Conservation (phyloP, 2,888 invertebrate genomes). For the Sialis lutaria region DNA sequence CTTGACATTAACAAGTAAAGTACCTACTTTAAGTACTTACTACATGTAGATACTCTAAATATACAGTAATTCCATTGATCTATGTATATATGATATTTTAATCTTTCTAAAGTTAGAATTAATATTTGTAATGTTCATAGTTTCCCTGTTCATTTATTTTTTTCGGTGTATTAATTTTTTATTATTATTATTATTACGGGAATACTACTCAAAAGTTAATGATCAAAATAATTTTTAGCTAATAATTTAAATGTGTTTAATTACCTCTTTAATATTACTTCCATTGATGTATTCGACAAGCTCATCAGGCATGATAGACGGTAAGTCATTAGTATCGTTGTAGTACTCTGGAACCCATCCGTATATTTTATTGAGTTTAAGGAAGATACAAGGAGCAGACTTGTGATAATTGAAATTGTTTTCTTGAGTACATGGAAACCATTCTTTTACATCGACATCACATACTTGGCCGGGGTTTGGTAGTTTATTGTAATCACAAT, state of each 20-base stretch:
- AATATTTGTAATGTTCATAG: no score
- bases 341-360: slow-evolving; percentile 78
- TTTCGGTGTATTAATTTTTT: no score
- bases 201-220: neutral
- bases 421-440: slow-evolving; percentile 66
- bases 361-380: slow-evolving; percentile 91
- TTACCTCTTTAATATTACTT: neutral
- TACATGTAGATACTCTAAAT: no score
- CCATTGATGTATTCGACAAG: slow-evolving; percentile 47
- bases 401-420: slow-evolving; percentile 81
- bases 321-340: slow-evolving; percentile 49
- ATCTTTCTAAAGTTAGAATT: no score
- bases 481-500: slow-evolving; percentile 54
- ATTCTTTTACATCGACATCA: slow-evolving; percentile 66
- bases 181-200: neutral
- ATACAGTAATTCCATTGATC: no score
- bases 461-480: slow-evolving; percentile 66
- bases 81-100: no score
- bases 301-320: slow-evolving; percentile 53
- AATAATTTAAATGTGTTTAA: no score
- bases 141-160: no score
- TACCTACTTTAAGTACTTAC: no score
- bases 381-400: slow-evolving; percentile 83
- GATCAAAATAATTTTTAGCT: neutral
- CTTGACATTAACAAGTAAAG: no score